phyloP scores from a whole-genome alignment of 2,113 vertebrate genomes.

The Anser cygnoides region DNA sequence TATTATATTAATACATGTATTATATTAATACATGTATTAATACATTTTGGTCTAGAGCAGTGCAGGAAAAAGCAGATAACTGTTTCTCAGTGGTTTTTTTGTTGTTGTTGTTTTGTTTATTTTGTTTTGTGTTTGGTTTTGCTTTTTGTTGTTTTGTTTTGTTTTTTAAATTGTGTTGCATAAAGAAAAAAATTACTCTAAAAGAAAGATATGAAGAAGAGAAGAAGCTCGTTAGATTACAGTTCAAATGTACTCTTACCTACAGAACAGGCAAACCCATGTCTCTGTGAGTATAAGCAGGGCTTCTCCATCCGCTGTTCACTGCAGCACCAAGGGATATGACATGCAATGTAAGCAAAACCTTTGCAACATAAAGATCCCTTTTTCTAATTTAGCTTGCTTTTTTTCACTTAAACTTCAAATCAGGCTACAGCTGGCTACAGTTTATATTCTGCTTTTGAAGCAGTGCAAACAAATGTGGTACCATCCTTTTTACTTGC shows the following conservation, averaged over 20 bases:
- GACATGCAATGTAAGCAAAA: background rate
- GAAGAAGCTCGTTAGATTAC: background rate
- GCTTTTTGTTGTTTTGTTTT: no score
- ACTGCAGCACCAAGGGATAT: background rate
- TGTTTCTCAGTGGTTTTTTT: no score
- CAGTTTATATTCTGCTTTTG: background rate
- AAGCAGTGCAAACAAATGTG: background rate
- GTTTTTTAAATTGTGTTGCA: no score
- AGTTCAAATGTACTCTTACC: background rate
- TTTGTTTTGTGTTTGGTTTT: no score
- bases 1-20: no score
- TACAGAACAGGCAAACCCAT: background rate
- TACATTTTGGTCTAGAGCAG: background rate
- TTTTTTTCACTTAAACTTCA: background rate
- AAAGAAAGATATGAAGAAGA: background rate
- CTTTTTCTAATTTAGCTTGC: background rate
- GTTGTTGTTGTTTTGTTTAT: no score
- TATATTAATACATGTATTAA: background rate
- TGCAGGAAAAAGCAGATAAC: background rate
- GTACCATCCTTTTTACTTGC: background rate
- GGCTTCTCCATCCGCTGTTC: background rate
- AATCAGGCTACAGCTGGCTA: background rate
- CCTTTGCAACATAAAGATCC: background rate
- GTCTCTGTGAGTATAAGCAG: fast-evolving
- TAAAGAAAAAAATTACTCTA: background rate